A percentile compares a stretch with the other conserved stretches of the same genome.
Evolutionary conservation across 1,140 invertebrate species (phyloP).

Genomic region (Epicauta chinensis): DNA sequence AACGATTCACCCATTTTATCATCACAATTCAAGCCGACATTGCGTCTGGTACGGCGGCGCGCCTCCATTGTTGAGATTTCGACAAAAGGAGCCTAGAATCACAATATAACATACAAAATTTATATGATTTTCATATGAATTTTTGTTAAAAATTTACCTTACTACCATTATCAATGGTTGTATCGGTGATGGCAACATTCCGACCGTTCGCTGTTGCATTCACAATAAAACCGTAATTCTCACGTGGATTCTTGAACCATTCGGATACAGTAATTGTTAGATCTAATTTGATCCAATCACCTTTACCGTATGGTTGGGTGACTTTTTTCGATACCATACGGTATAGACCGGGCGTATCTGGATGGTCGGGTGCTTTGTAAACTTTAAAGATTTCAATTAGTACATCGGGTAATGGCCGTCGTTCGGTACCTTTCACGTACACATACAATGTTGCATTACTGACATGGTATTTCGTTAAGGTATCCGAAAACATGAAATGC

Average conservation of each 20-base stretch:
- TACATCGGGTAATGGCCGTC: slow-evolving; percentile 24
- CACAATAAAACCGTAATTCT: slow-evolving; percentile 67
- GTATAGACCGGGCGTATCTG: slow-evolving; percentile 24
- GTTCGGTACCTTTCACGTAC: slow-evolving; percentile 39
- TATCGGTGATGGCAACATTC: slow-evolving; percentile 33
- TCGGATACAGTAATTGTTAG: slow-evolving; percentile 67
- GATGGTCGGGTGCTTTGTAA: slow-evolving; percentile 26
- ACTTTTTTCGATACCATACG: slow-evolving; percentile 28
- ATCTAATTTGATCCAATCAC: slow-evolving; percentile 68
- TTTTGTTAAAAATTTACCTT: slow-evolving; percentile 30
- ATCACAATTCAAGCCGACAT: slow-evolving; percentile 69
- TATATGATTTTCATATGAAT: neutral
- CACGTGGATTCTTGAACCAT: slow-evolving; percentile 65
- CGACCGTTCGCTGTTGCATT: slow-evolving; percentile 52
- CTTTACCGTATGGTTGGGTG: slow-evolving; percentile 42
- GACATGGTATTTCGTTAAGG: slow-evolving; percentile 44
- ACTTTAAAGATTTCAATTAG: slow-evolving; percentile 37
- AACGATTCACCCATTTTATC: slow-evolving; percentile 69
- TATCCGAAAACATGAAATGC: slow-evolving; percentile 48
- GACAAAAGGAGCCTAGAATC: slow-evolving; percentile 73
- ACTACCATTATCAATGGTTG: slow-evolving; percentile 27
- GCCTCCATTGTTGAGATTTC: slow-evolving; percentile 63
- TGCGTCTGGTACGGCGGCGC: slow-evolving; percentile 63
- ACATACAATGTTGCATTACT: slow-evolving; percentile 46
- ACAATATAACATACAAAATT: neutral